These are phyloP conservation scores for Bellardia bayeri DNA, from an alignment of 2,888 invertebrate genomes.

Conservation along the genomic window DNA sequence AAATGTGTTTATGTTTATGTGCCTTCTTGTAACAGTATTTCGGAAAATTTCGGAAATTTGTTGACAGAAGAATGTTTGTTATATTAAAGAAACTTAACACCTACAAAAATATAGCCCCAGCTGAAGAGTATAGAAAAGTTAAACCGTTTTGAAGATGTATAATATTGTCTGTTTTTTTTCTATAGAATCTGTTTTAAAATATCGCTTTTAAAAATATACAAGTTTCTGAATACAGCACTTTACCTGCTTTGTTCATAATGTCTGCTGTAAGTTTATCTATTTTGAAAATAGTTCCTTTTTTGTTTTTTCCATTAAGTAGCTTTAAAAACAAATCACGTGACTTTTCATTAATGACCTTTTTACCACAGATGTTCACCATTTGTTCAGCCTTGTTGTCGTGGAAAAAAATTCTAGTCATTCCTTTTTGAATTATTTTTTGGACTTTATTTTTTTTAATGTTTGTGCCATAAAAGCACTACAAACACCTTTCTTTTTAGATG, in stretches of 20 bases:
- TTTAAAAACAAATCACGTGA: conserved; percentile 49
- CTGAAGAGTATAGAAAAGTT: too few species aligned
- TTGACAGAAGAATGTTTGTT: too few species aligned
- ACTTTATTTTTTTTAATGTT: not conserved
- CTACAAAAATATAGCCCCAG: too few species aligned
- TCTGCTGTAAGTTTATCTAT: not conserved
- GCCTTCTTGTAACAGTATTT: too few species aligned
- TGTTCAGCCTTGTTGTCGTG: not conserved
- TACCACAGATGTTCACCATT: not conserved
- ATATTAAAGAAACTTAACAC: too few species aligned
- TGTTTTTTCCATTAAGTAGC: conserved; percentile 15
- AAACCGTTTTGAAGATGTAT: too few species aligned
- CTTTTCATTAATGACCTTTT: conserved; percentile 11
- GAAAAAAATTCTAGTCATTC: not conserved
- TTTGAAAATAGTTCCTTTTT: not conserved
- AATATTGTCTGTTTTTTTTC: too few species aligned
- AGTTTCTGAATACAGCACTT: too few species aligned
- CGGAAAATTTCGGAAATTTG: too few species aligned
- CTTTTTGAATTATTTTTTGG: not conserved
- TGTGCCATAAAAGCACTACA: not conserved
- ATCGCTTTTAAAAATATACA: too few species aligned
- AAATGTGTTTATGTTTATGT: too few species aligned
- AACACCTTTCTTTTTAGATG: not conserved
- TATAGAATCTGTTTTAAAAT: too few species aligned
- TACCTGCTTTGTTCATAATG: not conserved